Percentiles rank a stretch among this genome's conserved stretches.
Conservation (phyloP, 1,140 invertebrate species). For the Spodoptera litura region DNA sequence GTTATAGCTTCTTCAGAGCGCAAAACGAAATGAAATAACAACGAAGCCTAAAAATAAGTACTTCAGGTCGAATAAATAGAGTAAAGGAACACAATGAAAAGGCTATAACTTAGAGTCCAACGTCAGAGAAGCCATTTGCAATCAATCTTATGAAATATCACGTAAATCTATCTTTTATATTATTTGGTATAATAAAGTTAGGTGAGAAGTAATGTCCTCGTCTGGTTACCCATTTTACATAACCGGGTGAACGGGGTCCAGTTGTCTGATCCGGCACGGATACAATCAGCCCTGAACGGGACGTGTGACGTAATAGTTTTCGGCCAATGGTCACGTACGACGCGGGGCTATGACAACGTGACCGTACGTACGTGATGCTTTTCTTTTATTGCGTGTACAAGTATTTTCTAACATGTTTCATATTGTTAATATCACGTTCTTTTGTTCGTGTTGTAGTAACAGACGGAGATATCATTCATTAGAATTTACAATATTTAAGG, state of each 20-base stretch:
- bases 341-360: slow-evolving; percentile 24
- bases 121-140: slow-evolving; percentile 13
- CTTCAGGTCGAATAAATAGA: no score
- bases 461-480: no score
- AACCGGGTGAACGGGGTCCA: not conserved
- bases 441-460: not conserved
- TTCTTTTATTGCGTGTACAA: slow-evolving; percentile 14
- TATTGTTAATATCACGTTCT: slow-evolving; percentile 9
- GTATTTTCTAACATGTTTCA: slow-evolving; percentile 19
- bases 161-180: not conserved
- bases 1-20: no score
- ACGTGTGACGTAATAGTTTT: slow-evolving; percentile 36
- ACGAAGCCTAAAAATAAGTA: no score
- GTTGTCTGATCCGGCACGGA: slow-evolving; percentile 9
- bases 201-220: slow-evolving; percentile 22
- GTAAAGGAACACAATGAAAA: not conserved
- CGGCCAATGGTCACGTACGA: slow-evolving; percentile 16
- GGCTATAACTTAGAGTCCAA: not conserved
- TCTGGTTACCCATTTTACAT: slow-evolving; percentile 14
- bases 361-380: slow-evolving; percentile 5
- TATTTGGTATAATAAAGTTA: not conserved
- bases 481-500: no score
- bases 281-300: slow-evolving; percentile 14
- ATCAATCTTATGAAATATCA: slow-evolving; percentile 24
- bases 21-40: no score